These are phyloP conservation scores for Drosophila obscura DNA, from an alignment of 1,140 invertebrate species.

Conservation along the genomic window DNA sequence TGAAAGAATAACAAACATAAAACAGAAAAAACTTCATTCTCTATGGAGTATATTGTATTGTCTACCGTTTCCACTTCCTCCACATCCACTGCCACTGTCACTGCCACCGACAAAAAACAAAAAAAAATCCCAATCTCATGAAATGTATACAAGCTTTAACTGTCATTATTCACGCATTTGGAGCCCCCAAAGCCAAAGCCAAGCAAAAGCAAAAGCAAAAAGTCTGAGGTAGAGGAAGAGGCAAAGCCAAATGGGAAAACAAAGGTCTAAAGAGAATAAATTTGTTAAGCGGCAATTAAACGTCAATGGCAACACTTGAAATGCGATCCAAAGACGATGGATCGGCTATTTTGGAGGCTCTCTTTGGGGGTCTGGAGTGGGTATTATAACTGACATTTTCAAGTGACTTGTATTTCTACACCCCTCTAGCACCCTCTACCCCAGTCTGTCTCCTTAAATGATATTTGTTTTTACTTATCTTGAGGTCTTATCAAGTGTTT, in stretches of 20 bases:
- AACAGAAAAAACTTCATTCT: conserved; percentile 15
- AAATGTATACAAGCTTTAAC: conserved; percentile 30
- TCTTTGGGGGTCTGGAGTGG: conserved; percentile 9
- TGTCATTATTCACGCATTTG: conserved; percentile 22
- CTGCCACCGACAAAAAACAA: background rate
- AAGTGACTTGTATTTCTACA: conserved; percentile 48
- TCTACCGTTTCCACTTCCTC: conserved; percentile 26
- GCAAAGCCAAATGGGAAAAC: conserved; percentile 12
- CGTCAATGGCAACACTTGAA: conserved; percentile 53
- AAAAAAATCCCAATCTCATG: conserved; percentile 22
- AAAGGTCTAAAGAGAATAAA: conserved; percentile 30
- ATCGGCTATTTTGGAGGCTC: conserved; percentile 27
- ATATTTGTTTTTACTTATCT: conserved; percentile 55
- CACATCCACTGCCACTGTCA: background rate
- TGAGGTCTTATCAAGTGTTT: conserved; percentile 51
- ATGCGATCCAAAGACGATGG: conserved; percentile 47
- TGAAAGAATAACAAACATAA: conserved; percentile 13
- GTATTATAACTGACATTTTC: conserved; percentile 57
- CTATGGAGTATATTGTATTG: background rate
- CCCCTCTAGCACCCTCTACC: background rate
- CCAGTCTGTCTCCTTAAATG: background rate
- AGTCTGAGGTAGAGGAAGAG: background rate
- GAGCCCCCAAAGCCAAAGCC: background rate
- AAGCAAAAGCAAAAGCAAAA: conserved; percentile 1
- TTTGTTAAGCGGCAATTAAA: conserved; percentile 56